Conservation (phyloP, 2,797 vertebrate genomes). For the Hippopotamyrus pictus region DNA sequence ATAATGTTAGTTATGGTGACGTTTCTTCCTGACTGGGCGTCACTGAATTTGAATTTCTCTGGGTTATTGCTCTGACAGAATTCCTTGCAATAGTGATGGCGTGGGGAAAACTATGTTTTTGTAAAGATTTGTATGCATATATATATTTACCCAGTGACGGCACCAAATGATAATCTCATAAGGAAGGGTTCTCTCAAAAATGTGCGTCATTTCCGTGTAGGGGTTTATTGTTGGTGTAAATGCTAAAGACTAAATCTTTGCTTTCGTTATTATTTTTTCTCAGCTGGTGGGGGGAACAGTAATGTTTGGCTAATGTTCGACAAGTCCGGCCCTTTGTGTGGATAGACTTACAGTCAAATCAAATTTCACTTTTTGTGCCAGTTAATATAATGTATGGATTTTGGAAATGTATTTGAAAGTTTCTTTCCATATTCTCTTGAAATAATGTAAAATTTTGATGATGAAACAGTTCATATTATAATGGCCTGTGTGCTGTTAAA, state of each 20-base stretch:
- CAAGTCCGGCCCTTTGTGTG: slow-evolving; percentile 27
- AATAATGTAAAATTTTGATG: slow-evolving; percentile 26
- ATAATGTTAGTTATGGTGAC: neutral
- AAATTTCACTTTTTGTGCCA: slow-evolving; percentile 38
- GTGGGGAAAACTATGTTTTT: slow-evolving; percentile 21
- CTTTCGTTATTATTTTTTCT: slow-evolving; percentile 17
- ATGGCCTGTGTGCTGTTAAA: slow-evolving; percentile 45
- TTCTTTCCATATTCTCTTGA: slow-evolving; percentile 31
- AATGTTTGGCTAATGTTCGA: slow-evolving; percentile 43
- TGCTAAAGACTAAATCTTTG: slow-evolving; percentile 40
- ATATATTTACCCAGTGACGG: slow-evolving; percentile 7
- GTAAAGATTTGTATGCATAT: slow-evolving; percentile 22
- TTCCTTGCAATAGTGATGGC: slow-evolving; percentile 4
- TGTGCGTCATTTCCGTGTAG: slow-evolving; percentile 37
- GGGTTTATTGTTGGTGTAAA: slow-evolving; percentile 43
- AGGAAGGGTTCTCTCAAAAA: neutral
- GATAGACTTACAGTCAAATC: slow-evolving; percentile 31
- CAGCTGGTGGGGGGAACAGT: neutral
- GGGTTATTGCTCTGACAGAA: neutral
- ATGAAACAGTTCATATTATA: slow-evolving; percentile 23
- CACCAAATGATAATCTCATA: slow-evolving; percentile 11
- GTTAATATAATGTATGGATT: slow-evolving; percentile 32
- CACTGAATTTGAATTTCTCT: slow-evolving; percentile 4
- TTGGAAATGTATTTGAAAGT: slow-evolving; percentile 29
- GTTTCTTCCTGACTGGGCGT: neutral